These are phyloP conservation scores for Paraescarpia echinospica DNA, from an alignment of 1,140 invertebrate genomes.

Conservation along the genomic window DNA sequence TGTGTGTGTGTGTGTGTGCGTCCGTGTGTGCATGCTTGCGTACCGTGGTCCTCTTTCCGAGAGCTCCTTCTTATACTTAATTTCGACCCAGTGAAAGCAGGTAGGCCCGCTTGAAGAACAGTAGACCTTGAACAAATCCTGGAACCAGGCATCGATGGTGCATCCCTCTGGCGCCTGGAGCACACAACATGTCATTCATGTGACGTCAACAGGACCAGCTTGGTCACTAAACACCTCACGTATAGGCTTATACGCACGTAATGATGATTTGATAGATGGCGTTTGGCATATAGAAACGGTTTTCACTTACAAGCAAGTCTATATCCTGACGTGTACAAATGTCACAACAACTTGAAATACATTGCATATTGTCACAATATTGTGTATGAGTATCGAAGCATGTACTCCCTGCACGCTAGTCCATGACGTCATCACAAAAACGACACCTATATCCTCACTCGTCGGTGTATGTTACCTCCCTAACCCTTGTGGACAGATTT, in stretches of 20 bases:
- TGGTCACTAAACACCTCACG: neutral
- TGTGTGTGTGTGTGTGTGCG: neutral
- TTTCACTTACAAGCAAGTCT: neutral
- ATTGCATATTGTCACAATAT: too few species aligned
- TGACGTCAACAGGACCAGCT: neutral
- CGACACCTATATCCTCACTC: too few species aligned
- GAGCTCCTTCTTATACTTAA: neutral
- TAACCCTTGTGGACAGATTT: too few species aligned
- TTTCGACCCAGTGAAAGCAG: slow-evolving; percentile 18
- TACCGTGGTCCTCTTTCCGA: neutral
- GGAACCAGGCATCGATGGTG: neutral
- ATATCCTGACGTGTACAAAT: neutral
- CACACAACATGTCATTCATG: neutral
- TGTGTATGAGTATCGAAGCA: too few species aligned
- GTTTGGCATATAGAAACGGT: neutral
- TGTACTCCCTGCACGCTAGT: too few species aligned
- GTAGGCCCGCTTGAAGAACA: neutral
- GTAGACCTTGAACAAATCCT: neutral
- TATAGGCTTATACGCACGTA: neutral
- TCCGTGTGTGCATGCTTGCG: neutral
- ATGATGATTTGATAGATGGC: neutral
- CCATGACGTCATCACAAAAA: too few species aligned
- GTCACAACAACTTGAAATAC: too few species aligned
- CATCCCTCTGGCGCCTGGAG: neutral
- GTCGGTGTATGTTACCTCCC: too few species aligned